phyloP scores from a whole-genome alignment of 2,888 invertebrate species.

The Smittia aterrima region DNA sequence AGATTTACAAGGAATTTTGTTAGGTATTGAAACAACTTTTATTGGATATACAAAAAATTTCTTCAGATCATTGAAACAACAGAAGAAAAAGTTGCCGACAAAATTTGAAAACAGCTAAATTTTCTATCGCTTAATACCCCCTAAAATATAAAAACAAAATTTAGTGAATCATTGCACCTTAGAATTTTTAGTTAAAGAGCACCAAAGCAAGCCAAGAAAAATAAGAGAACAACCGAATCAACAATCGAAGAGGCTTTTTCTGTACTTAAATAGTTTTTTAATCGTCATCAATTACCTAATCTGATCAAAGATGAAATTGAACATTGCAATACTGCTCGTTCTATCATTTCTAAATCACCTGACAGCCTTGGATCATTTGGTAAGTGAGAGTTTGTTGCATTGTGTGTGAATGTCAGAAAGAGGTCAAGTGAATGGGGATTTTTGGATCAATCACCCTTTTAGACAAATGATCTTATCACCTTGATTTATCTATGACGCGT shows the following conservation, averaged over 20 bases:
- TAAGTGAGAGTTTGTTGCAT: not conserved
- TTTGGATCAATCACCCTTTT: not conserved
- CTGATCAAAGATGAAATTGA: not conserved
- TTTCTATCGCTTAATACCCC: too few relatives aligned
- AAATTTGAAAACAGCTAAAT: too few relatives aligned
- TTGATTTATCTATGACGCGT: not conserved
- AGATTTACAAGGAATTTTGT: too few relatives aligned
- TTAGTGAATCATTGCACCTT: too few relatives aligned
- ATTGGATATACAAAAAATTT: too few relatives aligned
- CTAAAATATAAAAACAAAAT: too few relatives aligned
- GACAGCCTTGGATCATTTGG: not conserved
- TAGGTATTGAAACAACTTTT: too few relatives aligned
- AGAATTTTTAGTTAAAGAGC: too few relatives aligned
- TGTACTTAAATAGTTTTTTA: not conserved
- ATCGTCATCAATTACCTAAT: not conserved
- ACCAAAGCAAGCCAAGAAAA: too few relatives aligned
- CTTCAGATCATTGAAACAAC: too few relatives aligned
- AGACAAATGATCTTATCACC: slow-evolving; percentile 9
- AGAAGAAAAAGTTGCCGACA: too few relatives aligned
- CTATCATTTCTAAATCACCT: not conserved
- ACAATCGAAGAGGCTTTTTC: not conserved
- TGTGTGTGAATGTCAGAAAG: not conserved
- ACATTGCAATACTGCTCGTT: not conserved
- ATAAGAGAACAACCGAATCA: too few relatives aligned
- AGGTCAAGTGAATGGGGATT: not conserved